Evolutionary conservation across 2,797 vertebrate species (phyloP).

Genomic region (Cuculus canorus): DNA sequence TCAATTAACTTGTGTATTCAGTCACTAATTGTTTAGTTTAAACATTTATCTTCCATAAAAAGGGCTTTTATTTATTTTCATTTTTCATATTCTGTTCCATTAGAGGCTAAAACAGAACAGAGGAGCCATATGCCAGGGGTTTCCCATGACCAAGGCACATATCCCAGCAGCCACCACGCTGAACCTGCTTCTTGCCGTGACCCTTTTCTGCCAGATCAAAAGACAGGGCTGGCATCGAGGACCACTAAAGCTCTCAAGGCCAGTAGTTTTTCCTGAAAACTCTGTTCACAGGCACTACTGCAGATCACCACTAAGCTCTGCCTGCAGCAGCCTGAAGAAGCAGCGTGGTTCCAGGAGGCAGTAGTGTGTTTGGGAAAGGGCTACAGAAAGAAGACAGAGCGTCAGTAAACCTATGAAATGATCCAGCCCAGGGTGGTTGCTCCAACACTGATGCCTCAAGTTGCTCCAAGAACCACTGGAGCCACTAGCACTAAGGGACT

Average conservation of each 20-base stretch:
- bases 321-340: neutral
- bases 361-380: neutral
- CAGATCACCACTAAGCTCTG: neutral
- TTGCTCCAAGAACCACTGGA: neutral
- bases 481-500: neutral
- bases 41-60: slow-evolving; percentile 28
- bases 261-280: neutral
- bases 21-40: slow-evolving; percentile 38
- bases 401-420: neutral
- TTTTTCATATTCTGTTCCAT: neutral
- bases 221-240: neutral
- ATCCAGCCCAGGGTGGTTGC: neutral
- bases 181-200: neutral
- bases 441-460: neutral
- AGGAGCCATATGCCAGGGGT: neutral
- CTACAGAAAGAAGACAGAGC: neutral
- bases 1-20: slow-evolving; percentile 38
- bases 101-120: neutral
- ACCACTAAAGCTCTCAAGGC: neutral
- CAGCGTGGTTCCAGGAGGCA: neutral
- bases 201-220: neutral
- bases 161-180: neutral
- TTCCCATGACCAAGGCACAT: fast-evolving
- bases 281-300: neutral
- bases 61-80: neutral